Conservation (phyloP, 2,797 vertebrate species). For the Sciaenops ocellatus region DNA sequence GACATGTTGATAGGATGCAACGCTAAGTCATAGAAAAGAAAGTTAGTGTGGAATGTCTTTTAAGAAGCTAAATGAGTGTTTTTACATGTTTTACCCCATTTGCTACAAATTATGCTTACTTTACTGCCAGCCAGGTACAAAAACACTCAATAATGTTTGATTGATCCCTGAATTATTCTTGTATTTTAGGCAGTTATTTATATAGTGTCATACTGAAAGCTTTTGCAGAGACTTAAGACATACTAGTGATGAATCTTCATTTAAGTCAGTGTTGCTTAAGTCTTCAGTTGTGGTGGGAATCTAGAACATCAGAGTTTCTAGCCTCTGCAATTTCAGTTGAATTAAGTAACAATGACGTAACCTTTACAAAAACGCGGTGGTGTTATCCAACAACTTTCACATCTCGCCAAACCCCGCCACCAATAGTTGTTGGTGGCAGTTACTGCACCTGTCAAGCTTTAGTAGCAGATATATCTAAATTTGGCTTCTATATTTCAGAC, state of each 20-base stretch:
- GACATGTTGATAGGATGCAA: slow-evolving; percentile 14
- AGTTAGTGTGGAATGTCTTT: slow-evolving; percentile 12
- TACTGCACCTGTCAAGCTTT: not conserved
- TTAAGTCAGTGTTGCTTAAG: not conserved
- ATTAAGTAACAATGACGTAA: not conserved
- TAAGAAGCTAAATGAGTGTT: slow-evolving; percentile 21
- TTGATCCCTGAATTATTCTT: not conserved
- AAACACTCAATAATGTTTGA: not conserved
- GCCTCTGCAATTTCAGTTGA: not conserved
- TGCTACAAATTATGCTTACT: slow-evolving; percentile 33
- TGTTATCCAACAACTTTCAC: not conserved
- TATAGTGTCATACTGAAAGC: not conserved
- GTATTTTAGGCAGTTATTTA: not conserved
- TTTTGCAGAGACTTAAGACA: not conserved
- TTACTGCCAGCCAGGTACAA: not conserved
- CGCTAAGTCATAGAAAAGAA: slow-evolving; percentile 1
- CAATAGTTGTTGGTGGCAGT: no score
- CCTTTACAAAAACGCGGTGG: not conserved
- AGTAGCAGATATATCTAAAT: not conserved
- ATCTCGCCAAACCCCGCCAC: not conserved
- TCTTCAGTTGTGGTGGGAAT: slow-evolving; percentile 6
- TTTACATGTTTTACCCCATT: slow-evolving; percentile 51
- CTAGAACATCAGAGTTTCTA: not conserved
- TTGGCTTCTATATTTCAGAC: not conserved
- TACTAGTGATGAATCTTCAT: not conserved